Conservation (phyloP, 1,140 invertebrate genomes). For the Diprion similis region DNA sequence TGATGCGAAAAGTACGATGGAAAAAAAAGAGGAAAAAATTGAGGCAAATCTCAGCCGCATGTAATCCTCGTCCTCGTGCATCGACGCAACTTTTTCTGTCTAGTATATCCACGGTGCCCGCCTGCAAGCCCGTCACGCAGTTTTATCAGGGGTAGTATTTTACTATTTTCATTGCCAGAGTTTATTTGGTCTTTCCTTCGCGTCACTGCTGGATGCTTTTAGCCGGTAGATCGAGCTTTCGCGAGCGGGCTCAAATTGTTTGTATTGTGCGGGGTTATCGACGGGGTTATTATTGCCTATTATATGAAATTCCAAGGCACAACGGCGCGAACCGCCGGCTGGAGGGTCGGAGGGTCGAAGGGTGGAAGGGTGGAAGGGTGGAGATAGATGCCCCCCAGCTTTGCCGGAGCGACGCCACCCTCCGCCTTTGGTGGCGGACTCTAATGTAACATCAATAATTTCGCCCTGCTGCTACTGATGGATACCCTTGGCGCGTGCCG, state of each 20-base stretch:
- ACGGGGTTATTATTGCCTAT: slow-evolving; percentile 46
- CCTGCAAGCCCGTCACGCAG: too few relatives aligned
- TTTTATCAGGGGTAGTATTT: too few relatives aligned
- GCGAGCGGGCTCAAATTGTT: slow-evolving; percentile 43
- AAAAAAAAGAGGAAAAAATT: too few relatives aligned
- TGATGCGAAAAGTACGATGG: too few relatives aligned
- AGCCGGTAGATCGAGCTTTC: slow-evolving; percentile 40
- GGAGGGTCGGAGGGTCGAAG: slow-evolving; percentile 13
- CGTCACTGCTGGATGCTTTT: slow-evolving; percentile 39
- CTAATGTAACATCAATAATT: slow-evolving; percentile 3
- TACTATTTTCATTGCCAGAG: neutral
- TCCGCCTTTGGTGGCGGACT: neutral
- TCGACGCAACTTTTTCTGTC: too few relatives aligned
- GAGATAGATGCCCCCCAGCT: slow-evolving; percentile 32
- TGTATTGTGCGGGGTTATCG: slow-evolving; percentile 45
- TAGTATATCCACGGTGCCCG: too few relatives aligned
- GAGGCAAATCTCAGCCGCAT: too few relatives aligned
- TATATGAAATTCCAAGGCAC: slow-evolving; percentile 49
- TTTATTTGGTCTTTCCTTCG: slow-evolving; percentile 30
- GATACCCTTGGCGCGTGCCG: too few relatives aligned
- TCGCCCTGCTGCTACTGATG: neutral
- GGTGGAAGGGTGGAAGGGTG: slow-evolving; percentile 11
- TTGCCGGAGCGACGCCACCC: neutral
- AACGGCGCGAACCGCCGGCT: slow-evolving; percentile 28
- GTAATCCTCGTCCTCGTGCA: too few relatives aligned